These are phyloP conservation scores for human (Homo sapiens) DNA, from an alignment of 2,113 vertebrate genomes.

Conservation along the genomic window GRCh38 chr2:171178501-171179000, in stretches of 20 bases:
- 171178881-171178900: slow-evolving; percentile 45
- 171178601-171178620: not conserved
- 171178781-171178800: slow-evolving; percentile 35
- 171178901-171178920: slow-evolving; percentile 58
- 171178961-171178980: slow-evolving; percentile 37
- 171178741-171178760: slow-evolving; percentile 47
- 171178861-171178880: slow-evolving; percentile 57
- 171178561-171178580: not conserved
- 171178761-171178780: slow-evolving; percentile 55
- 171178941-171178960: slow-evolving; percentile 44
- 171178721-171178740: not conserved
- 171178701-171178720: slow-evolving; percentile 27
- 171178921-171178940: slow-evolving; percentile 51
- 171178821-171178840: slow-evolving; percentile 44
- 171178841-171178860: slow-evolving; percentile 54
- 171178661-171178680: slow-evolving; percentile 8
- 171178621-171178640: not conserved
- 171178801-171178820: slow-evolving; percentile 30
- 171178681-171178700: not conserved
- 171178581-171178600: not conserved
- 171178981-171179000: slow-evolving; percentile 19
- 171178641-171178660: not conserved
- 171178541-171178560: not conserved
- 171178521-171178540: not conserved
- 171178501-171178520: not conserved